These are phyloP conservation scores for Antitype chi DNA, from an alignment of 2,888 invertebrate genomes.

Conservation along the genomic window DNA sequence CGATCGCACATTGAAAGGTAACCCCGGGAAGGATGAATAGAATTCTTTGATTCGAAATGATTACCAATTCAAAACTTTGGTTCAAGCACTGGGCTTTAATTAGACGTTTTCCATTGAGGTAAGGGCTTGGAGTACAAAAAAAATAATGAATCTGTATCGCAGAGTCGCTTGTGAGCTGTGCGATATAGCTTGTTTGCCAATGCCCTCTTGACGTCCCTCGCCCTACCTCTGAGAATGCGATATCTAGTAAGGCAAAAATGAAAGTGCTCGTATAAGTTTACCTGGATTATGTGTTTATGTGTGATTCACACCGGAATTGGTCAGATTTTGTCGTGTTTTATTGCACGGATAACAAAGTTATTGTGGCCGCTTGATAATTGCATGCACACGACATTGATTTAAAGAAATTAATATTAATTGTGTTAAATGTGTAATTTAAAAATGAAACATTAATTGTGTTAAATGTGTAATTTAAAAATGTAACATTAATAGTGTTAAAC, in stretches of 20 bases:
- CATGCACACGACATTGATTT: no score
- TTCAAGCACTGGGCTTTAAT: slow-evolving; percentile 83
- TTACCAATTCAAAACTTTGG: slow-evolving; percentile 87
- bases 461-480: no score
- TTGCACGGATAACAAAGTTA: not conserved
- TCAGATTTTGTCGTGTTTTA: not conserved
- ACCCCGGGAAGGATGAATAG: slow-evolving; percentile 76
- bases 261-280: not conserved
- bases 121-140: slow-evolving; percentile 63
- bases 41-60: slow-evolving; percentile 87
- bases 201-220: slow-evolving; percentile 35
- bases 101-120: slow-evolving; percentile 80
- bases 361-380: not conserved
- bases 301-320: not conserved
- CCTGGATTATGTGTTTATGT: slow-evolving; percentile 7
- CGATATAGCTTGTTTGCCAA: slow-evolving; percentile 44
- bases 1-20: slow-evolving; percentile 63
- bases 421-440: not conserved
- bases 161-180: slow-evolving; percentile 52
- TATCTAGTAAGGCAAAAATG: not conserved
- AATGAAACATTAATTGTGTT: no score
- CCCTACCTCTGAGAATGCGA: slow-evolving; percentile 26
- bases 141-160: slow-evolving; percentile 74
- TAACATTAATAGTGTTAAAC: no score
- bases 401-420: not conserved